Evolutionary conservation across 2,888 invertebrate species (phyloP), one percentile per base, ranked within the genome.

Genomic region (Eremobia ochroleuca): DNA sequence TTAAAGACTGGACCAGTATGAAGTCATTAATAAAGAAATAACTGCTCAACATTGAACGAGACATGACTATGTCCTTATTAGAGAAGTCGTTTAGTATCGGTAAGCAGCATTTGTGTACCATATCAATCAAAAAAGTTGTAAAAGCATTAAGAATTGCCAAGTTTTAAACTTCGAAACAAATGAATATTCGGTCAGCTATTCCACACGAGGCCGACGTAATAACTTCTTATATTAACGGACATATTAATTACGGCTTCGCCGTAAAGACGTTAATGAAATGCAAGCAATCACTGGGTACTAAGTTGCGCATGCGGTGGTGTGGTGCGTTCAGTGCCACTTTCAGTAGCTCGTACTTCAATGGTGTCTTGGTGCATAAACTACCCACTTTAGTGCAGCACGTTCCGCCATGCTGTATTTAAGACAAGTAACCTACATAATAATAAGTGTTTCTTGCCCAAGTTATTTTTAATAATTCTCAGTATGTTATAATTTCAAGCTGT

Each of bases 361-460:
- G 72, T 66, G 46, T 62, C 69, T 46, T 43, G 40, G 75, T 77
- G 81, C 75, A 85, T 82, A 82, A 87, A 80, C 72, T 80, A 73
- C 52, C 65, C 46, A 77, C 68, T 87, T 87, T 83, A 87, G 70
- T 79, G 55, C 76, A 81, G 67, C 76, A 82, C 73, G 79, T 75
- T 83, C 77, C 77, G 85, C 79, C 82, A 83, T 66, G 83, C 83
- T 76, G 85, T 73, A 79, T 85, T 85, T 84, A 87, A 86, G 86
- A 89, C 91, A 90, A 90, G 88, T 92, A 92, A 93, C 93, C 93
- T 91, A 92, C 91, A 92, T 91, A 89, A 90, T 88, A 90, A 90
- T 89, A 91, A 91, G 89, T 72, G 81, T 89, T 88, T 70, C 79
- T 85, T 80, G 80, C 73, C 78, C 75, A 80, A 80, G 83, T 87